Evolutionary conservation across 2,888 invertebrate species (phyloP).

Genomic region (Rambutsinella grinnellia): DNA sequence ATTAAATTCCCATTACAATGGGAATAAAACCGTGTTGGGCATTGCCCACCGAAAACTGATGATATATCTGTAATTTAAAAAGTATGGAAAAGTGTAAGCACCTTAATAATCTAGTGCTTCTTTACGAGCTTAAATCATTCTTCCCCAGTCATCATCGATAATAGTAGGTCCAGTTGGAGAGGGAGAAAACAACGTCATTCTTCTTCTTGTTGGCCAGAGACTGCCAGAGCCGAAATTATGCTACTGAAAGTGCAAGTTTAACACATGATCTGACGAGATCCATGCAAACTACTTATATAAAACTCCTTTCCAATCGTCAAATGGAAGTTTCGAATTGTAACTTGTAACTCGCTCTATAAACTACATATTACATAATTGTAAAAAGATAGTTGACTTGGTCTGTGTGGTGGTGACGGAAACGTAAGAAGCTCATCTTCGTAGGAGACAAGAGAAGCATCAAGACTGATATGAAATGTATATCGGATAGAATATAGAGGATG

Average conservation of each 20-base stretch:
- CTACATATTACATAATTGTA: not conserved
- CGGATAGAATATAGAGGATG: constrained; percentile 2
- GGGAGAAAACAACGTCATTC: constrained; percentile 12
- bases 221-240: constrained; percentile 13
- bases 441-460: constrained; percentile 1
- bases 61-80: no score
- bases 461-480: no score
- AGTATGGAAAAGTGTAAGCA: no score
- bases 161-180: constrained; percentile 34
- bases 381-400: not conserved
- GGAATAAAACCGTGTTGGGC: constrained; percentile 16
- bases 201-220: constrained; percentile 12
- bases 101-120: no score
- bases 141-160: constrained; percentile 11
- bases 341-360: not conserved
- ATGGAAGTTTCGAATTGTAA: not conserved
- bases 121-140: no score
- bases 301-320: not conserved
- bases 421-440: not conserved
- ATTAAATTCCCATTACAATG: constrained; percentile 46
- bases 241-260: constrained; percentile 1
- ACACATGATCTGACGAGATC: not conserved
- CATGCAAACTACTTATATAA: not conserved
- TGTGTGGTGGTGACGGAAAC: constrained; percentile 42
- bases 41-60: not conserved